phyloP scores from a whole-genome alignment of 2,113 vertebrate genomes.

The Microcebus murinus region DNA sequence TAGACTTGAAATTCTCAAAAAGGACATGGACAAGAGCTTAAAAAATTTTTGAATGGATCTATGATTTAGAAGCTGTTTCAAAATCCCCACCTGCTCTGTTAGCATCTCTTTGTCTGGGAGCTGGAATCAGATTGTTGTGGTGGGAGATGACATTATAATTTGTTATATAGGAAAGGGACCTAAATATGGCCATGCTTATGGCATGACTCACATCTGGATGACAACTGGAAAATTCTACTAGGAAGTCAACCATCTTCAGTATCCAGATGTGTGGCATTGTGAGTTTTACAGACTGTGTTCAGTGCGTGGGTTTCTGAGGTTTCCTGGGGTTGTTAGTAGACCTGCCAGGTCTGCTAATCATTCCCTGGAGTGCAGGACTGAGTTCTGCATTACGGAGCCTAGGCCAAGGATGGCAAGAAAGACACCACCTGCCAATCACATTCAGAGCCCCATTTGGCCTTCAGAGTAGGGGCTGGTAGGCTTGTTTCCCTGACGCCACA shows the following conservation, averaged over 20 bases:
- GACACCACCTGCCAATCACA: too few relatives aligned
- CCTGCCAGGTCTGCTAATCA: neutral
- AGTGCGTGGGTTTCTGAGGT: neutral
- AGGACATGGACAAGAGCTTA: neutral
- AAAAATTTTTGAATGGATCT: neutral
- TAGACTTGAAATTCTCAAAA: conserved; percentile 3
- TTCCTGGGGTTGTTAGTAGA: neutral
- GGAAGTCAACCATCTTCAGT: neutral
- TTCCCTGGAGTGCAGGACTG: neutral
- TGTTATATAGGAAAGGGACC: neutral
- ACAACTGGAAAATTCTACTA: neutral
- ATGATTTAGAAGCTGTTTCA: neutral
- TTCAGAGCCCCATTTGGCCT: neutral
- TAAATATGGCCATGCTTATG: neutral
- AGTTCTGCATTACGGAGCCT: neutral
- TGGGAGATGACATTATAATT: neutral
- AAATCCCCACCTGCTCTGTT: neutral
- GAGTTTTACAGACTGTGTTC: neutral
- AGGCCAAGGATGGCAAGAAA: neutral
- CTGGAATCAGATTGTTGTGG: neutral
- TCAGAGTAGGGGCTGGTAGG: fast-evolving
- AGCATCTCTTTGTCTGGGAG: neutral
- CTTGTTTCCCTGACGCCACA: neutral
- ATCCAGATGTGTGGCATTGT: neutral
- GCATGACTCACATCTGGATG: neutral